Base-by-base conservation (phyloP, 2,888 invertebrate species). In the Aphelenchoides bicaudatus region DNA sequence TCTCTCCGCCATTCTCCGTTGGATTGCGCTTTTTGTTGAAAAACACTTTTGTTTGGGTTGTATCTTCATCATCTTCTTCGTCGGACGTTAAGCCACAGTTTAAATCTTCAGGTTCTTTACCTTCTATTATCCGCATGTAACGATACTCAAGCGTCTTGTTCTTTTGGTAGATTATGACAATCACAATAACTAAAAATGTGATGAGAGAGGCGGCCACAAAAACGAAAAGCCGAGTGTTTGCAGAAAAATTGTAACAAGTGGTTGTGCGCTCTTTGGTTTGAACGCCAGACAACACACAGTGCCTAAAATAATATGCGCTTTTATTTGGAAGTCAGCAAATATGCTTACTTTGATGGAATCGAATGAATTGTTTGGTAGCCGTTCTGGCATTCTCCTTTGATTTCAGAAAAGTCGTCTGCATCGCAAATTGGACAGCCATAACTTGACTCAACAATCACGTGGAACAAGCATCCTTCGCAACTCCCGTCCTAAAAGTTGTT, bases 391-490 rank as follows among this genome's bases (percentile, higher is more conserved):
- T 85, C 85, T 13, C 84, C 84, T 23, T 58, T 27, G 50, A 85
- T 78, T 63, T 81, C 82, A 72, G 81, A 70, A 64, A 81, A 81
- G 70, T 84, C 83, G 29, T 75, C 68, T 13, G 80, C 75, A 4
- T 78, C 78, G 71, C 85, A 85, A 6, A 82, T 69, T 1, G 85
- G 84, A 75, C 85, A 86, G 0, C 84, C 85, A 71, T 66, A 62
- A 5, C 65, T 66, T 6, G 71, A 68, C 34, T 74, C 74, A 34
- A 76, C 62, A 27, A 78, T 70, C 19, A 75, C 55, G 46, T 73
- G 72, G 72, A 83, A 85, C 54, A 81, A 81, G 71, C 85, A 85
- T 1, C 85, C 85, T 74, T 86, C 84, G 74, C 85, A 86, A 1
- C 85, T 85, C 5, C 84, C 85, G 58, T 78, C 78, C 1, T 78